Evolutionary conservation across 2,888 invertebrate species (phyloP).

Genomic region (Strigamia crassipes): DNA sequence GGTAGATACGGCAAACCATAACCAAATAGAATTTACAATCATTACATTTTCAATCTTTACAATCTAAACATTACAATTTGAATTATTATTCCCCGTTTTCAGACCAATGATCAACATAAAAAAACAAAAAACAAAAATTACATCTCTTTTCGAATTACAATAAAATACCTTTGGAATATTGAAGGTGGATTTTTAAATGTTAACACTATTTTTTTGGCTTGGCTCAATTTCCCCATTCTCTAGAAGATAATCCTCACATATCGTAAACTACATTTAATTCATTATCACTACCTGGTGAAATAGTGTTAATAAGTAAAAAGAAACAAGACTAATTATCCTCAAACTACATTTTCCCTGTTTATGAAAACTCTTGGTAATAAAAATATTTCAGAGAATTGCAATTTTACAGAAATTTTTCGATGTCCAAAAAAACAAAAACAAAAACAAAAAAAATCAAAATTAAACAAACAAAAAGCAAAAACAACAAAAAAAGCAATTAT

Average conservation of each 20-base stretch:
- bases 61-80: not conserved
- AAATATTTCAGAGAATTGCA: constrained; percentile 41
- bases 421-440: not conserved
- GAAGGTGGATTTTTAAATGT: constrained; percentile 33
- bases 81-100: not conserved
- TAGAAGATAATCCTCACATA: constrained; percentile 44
- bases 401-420: constrained; percentile 12
- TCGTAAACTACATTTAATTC: constrained; percentile 36
- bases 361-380: constrained; percentile 41
- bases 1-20: constrained; percentile 32
- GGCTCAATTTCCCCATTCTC: constrained; percentile 45
- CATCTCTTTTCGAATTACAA: not conserved
- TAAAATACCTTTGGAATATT: constrained; percentile 26
- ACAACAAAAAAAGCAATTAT: not conserved
- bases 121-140: not conserved
- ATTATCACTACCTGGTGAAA: constrained; percentile 46
- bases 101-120: not conserved
- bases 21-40: constrained; percentile 29
- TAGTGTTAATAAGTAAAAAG: constrained; percentile 43
- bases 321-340: constrained; percentile 42
- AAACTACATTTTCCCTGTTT: constrained; percentile 40
- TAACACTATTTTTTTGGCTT: constrained; percentile 33
- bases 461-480: not conserved
- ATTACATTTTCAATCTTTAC: constrained; percentile 22
- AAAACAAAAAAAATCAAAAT: not conserved